These are phyloP conservation scores for Ophion slaviceki DNA, from an alignment of 2,888 invertebrate genomes.

Conservation along the genomic window DNA sequence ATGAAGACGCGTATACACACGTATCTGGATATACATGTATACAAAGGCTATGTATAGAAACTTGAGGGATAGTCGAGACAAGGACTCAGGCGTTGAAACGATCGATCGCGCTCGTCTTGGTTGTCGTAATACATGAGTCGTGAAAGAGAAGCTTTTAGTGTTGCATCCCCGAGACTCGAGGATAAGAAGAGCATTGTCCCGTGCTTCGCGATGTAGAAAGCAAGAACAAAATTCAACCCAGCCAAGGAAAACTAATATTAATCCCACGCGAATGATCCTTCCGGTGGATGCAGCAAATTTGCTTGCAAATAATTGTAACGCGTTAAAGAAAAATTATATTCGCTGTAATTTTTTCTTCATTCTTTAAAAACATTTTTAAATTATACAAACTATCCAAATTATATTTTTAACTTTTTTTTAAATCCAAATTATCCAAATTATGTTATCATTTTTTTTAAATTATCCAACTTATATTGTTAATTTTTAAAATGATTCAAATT, in stretches of 20 bases:
- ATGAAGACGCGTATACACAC: conserved; percentile 41
- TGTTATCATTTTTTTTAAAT: no score
- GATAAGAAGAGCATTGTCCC: conserved; percentile 41
- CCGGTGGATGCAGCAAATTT: not conserved
- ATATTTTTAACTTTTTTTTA: no score
- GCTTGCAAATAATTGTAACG: not conserved
- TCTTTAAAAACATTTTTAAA: not conserved
- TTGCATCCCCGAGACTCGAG: conserved; percentile 21
- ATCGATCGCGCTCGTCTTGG: conserved; percentile 57
- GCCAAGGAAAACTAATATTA: not conserved
- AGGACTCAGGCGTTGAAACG: conserved; percentile 51
- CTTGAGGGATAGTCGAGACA: conserved; percentile 46
- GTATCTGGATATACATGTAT: conserved; percentile 16
- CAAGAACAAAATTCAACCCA: not conserved
- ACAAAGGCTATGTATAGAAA: conserved; percentile 32
- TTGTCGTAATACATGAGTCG: conserved; percentile 46
- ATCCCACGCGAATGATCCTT: not conserved
- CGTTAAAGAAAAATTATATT: not conserved
- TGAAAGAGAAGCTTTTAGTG: conserved; percentile 31
- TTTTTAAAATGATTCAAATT: no score
- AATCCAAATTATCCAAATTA: no score
- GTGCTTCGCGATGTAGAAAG: conserved; percentile 5
- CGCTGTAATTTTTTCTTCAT: not conserved
- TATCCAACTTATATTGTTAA: no score
- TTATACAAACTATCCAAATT: not conserved